Evolutionary conservation across 2,888 invertebrate species (phyloP), one percentile per base, ranked within the genome.

Genomic region (Fabriciana adippe): DNA sequence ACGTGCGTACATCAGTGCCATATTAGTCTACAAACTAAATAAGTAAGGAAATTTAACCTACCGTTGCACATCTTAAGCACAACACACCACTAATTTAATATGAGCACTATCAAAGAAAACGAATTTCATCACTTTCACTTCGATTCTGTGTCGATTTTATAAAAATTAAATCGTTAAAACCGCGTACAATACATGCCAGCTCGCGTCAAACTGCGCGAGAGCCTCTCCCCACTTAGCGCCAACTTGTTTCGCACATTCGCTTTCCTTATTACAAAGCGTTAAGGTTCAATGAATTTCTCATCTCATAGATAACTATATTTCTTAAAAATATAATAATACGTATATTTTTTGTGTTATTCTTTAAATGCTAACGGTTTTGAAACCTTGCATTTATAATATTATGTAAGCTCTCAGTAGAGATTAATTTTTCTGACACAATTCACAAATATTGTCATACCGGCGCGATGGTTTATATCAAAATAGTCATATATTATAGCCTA

Each of bases 121-220:
- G 16, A 26, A 65, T 51, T 18, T 59, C 47, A 67, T 64, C 86
- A 89, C 90, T 90, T 89, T 89, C 89, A 90, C 89, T 89, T 41
- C 75, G 79, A 86, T 85, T 84, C 86, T 87, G 79, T 82, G 72
- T 86, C 86, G 87, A 82, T 84, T 85, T 83, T 75, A 72, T 63
- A 35, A 67, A n/a, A 50, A 71, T 69, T 72, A 76, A 84, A 86
- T 78, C 85, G 85, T 82, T 82, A 86, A 81, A 85, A 82, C 84
- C 78, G 79, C 78, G 79, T 73, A 74, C 72, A 76, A 73, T 59
- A 63, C 62, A 55, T 60, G 73, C 70, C 64, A 75, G 79, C 75
- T 75, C 81, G 84, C 83, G 85, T 80, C 82, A 79, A 78, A 86
- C 88, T 87, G 83, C 86, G 85, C 81, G 67, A 76, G 77, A 85